Conservation (phyloP, 2,888 invertebrate species). For the Gerris lacustris region DNA sequence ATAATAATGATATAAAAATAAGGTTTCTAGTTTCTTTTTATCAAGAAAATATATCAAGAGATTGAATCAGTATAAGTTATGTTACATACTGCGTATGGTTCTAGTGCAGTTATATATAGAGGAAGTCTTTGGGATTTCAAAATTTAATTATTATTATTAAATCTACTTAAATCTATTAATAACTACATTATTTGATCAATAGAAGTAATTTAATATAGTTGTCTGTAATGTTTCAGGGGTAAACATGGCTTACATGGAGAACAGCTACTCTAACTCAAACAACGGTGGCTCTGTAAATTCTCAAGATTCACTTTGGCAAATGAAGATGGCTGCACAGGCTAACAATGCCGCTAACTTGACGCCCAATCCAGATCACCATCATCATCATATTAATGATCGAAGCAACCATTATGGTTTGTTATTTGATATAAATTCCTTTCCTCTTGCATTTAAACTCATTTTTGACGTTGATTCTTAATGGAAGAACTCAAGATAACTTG, state of each 20-base stretch:
- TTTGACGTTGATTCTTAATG: background rate
- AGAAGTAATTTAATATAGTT: background rate
- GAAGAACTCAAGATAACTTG: background rate
- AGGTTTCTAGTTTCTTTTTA: too few species aligned
- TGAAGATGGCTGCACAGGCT: slow-evolving; percentile 68
- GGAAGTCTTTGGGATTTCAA: too few species aligned
- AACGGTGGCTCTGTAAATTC: slow-evolving; percentile 92
- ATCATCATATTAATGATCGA: slow-evolving; percentile 31
- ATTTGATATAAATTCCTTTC: background rate
- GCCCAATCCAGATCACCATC: slow-evolving; percentile 29
- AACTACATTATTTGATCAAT: background rate
- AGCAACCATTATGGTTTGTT: slow-evolving; percentile 31
- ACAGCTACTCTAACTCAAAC: slow-evolving; percentile 84
- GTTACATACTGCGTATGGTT: too few species aligned
- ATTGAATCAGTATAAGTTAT: too few species aligned
- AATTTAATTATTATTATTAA: too few species aligned
- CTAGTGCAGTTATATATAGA: too few species aligned
- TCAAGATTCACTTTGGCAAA: slow-evolving; percentile 87
- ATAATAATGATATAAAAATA: too few species aligned
- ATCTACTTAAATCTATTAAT: too few species aligned
- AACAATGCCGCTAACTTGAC: slow-evolving; percentile 49
- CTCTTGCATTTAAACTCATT: background rate
- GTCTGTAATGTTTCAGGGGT: slow-evolving; percentile 31
- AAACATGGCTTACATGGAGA: slow-evolving; percentile 81
- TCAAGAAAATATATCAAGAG: too few species aligned